These are phyloP conservation scores for Terrapene triunguis DNA, from an alignment of 2,113 vertebrate genomes.

Conservation along the genomic window DNA sequence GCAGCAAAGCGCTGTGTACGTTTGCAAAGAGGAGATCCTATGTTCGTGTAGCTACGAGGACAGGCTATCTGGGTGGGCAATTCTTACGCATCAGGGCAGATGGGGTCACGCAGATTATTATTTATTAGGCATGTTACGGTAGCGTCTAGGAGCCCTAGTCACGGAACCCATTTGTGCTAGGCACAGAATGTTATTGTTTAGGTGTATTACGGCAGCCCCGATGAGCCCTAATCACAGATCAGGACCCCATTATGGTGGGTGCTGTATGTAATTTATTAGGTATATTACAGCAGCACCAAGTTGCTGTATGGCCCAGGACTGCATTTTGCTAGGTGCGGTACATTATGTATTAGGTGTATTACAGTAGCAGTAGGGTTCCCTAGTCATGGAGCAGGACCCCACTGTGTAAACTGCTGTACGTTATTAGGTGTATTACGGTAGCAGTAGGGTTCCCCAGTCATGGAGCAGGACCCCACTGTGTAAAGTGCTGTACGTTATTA, in stretches of 20 bases:
- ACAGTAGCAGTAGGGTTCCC: too few relatives aligned
- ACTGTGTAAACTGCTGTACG: too few relatives aligned
- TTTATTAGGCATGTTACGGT: not conserved
- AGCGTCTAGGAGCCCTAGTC: not conserved
- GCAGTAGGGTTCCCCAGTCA: too few relatives aligned
- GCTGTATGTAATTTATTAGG: not conserved
- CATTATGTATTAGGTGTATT: too few relatives aligned
- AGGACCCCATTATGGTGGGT: too few relatives aligned
- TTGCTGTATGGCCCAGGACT: too few relatives aligned
- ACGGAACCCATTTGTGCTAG: not conserved
- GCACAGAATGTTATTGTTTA: not conserved
- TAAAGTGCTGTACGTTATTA: too few relatives aligned
- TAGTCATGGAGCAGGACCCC: too few relatives aligned
- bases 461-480: too few relatives aligned
- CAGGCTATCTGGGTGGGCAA: not conserved
- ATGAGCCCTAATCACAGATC: not conserved
- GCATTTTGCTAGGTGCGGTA: too few relatives aligned
- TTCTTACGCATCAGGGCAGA: not conserved
- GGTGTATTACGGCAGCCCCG: not conserved
- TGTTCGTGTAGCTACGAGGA: not conserved
- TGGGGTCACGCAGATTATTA: not conserved
- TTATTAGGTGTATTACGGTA: too few relatives aligned
- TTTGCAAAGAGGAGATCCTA: not conserved
- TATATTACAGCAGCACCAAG: not conserved
- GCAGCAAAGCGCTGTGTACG: not conserved